Evolutionary conservation across 2,113 vertebrate genomes (phyloP).

Genomic region (Ctenomys sociabilis): DNA sequence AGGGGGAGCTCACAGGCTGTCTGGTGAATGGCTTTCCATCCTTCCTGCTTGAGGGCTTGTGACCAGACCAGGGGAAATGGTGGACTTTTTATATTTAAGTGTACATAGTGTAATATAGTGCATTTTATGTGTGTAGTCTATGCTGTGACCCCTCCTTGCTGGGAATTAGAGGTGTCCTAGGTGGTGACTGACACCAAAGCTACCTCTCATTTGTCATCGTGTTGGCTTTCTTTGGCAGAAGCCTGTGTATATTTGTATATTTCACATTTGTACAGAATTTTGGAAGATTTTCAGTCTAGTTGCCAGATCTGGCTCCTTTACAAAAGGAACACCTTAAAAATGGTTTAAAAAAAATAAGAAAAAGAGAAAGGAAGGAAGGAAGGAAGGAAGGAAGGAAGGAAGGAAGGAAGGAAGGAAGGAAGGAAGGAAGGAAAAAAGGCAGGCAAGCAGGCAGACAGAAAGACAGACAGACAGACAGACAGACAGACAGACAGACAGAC

Average conservation of each 20-base stretch:
- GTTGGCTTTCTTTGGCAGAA: slow-evolving; percentile 84
- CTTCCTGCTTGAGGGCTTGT: slow-evolving; percentile 79
- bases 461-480: too few species aligned
- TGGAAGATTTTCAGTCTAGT: slow-evolving; percentile 89
- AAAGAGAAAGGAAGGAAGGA: too few species aligned
- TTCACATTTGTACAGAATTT: slow-evolving; percentile 91
- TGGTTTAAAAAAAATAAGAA: neutral
- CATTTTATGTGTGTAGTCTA: slow-evolving; percentile 79
- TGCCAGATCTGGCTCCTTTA: slow-evolving; percentile 88
- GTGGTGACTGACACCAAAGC: slow-evolving; percentile 81
- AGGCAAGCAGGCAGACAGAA: too few species aligned
- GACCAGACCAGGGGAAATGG: slow-evolving; percentile 74
- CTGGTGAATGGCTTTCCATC: slow-evolving; percentile 37
- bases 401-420: too few species aligned
- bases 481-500: too few species aligned
- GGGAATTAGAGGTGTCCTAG: slow-evolving; percentile 72
- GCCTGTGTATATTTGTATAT: slow-evolving; percentile 90
- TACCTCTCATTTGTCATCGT: slow-evolving; percentile 80
- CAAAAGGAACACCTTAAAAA: slow-evolving; percentile 88
- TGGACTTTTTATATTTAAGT: slow-evolving; percentile 77
- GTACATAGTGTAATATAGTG: slow-evolving; percentile 86
- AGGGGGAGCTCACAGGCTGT: slow-evolving; percentile 71
- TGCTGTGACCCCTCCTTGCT: slow-evolving; percentile 67
- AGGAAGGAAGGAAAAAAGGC: too few species aligned
- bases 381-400: too few species aligned